Evolutionary conservation across 2,797 vertebrate species (phyloP).

Genomic region (Molossus alvarezi): DNA sequence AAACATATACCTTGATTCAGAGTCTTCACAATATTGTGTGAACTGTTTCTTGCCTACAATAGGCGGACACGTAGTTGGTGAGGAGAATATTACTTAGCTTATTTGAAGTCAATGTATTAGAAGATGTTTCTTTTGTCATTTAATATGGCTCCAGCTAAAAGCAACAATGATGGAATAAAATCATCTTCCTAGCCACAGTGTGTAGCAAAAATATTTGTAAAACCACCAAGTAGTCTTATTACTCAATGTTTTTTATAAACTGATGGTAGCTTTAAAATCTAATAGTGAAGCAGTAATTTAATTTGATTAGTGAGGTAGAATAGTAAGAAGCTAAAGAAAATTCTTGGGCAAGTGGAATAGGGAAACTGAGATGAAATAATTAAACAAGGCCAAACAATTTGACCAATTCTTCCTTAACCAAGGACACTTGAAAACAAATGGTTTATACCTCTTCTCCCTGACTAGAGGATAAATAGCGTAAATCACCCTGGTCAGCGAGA

Average conservation of each 20-base stretch:
- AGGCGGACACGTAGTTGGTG: not conserved
- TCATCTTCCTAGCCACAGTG: not conserved
- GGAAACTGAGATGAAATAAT: not conserved
- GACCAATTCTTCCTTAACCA: not conserved
- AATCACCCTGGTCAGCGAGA: not conserved
- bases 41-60: slow-evolving; percentile 16
- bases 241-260: slow-evolving; percentile 3
- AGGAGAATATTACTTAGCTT: not conserved
- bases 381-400: not conserved
- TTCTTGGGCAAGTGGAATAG: not conserved
- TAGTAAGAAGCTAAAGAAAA: not conserved
- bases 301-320: not conserved
- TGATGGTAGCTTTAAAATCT: slow-evolving; percentile 23
- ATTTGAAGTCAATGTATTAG: not conserved
- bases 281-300: slow-evolving; percentile 13
- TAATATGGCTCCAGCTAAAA: not conserved
- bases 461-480: not conserved
- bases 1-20: not conserved
- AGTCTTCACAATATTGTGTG: not conserved
- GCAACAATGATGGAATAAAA: not conserved
- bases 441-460: not conserved
- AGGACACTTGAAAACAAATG: not conserved
- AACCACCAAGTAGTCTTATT: not conserved
- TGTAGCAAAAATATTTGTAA: slow-evolving; percentile 23
- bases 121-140: slow-evolving; percentile 4